Base-by-base conservation (phyloP, 2,888 invertebrate species). In the Beris chalybata region DNA sequence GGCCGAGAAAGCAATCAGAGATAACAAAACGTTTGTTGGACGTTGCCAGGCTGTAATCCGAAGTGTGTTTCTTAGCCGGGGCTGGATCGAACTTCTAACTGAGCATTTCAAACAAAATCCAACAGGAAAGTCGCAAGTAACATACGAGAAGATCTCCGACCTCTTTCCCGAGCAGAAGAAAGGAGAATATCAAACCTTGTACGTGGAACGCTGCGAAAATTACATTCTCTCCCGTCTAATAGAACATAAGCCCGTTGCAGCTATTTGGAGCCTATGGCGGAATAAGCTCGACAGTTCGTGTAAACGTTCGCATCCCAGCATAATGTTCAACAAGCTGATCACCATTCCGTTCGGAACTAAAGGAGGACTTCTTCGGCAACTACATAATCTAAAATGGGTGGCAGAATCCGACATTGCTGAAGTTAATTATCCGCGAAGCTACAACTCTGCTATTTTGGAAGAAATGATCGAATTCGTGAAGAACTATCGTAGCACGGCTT, bases 281-380 rank as follows among this genome's bases (percentile, higher is more conserved):
- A 45, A 58, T 15, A 45, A 58, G 6, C n/a, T 58, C 29, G 58
- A 58, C n/a, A 11, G 12, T 6, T n/a, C 30, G 5, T 58, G 29
- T 13, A 15, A 58, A 29, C 44, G 47, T 11, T 5, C 13, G 5
- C 80, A 80, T 72, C 86, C 86, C 67, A 85, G 86, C 52, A 90
- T 90, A 76, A 83, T 89, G 64, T 87, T 90, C 74, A 89, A 89
- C 78, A 89, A 95, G 74, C 95, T 92, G 79, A 89, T 89, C 71
- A 86, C 92, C 74, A 92, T 94, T 1, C 86, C 90, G 61, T 96
- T 96, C 76, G 95, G 95, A 0, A 94, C 95, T 0, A 97, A 97
- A 85, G 95, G 95, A 78, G 93, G 93, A 3, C 79, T 94, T 38
- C 91, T 92, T 71, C 83, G 86, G 22, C 88, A 89, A 67, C 80